These are phyloP conservation scores for Scelioninae gen. 1 DNA, from an alignment of 2,888 invertebrate genomes.

Conservation along the genomic window DNA sequence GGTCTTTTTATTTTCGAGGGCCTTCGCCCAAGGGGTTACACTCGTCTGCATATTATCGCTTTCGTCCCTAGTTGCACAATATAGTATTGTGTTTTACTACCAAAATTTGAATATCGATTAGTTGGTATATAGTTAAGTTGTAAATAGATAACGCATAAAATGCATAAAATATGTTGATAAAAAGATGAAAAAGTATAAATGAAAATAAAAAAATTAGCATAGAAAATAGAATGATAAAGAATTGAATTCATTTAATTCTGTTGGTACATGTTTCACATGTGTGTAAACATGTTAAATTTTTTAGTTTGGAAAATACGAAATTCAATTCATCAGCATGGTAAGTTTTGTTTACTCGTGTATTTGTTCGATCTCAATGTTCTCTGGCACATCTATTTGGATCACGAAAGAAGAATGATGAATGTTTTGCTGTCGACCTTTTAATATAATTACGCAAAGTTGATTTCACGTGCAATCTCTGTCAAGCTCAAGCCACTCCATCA, in stretches of 20 bases:
- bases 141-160: too few species aligned
- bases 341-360: slow-evolving; percentile 5
- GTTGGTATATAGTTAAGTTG: too few species aligned
- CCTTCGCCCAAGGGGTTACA: too few species aligned
- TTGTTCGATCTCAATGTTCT: background rate
- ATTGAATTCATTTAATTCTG: background rate
- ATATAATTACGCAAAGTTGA: slow-evolving; percentile 57
- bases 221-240: too few species aligned
- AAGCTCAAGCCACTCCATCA: slow-evolving; percentile 53
- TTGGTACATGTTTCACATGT: background rate
- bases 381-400: background rate
- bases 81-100: too few species aligned
- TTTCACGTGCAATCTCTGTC: slow-evolving; percentile 55
- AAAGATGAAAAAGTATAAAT: too few species aligned
- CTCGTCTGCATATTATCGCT: too few species aligned
- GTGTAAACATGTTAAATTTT: background rate
- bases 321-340: slow-evolving; percentile 10
- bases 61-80: too few species aligned
- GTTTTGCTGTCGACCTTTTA: slow-evolving; percentile 50
- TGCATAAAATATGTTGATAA: too few species aligned
- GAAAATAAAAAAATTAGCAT: too few species aligned
- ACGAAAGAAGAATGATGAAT: slow-evolving; percentile 43
- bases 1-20: too few species aligned
- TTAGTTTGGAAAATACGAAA: background rate
- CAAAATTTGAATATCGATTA: too few species aligned